A percentile compares a stretch with the other conserved stretches of the same genome.
phyloP scores from a whole-genome alignment of 1,140 invertebrate species.

The Branchinecta lynchi region DNA sequence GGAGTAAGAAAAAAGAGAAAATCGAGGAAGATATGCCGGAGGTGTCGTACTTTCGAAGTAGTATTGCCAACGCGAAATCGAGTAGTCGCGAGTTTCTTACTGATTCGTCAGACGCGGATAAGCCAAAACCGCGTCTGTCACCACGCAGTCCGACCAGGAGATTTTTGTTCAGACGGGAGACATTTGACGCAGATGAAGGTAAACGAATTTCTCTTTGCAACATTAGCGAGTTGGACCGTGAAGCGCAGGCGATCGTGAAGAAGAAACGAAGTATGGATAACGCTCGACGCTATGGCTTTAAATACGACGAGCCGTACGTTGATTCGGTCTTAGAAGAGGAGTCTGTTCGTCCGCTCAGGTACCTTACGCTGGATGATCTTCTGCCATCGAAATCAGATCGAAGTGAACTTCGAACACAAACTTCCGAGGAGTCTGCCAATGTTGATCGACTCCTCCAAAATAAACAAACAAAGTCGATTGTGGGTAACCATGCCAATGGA shows the following conservation, averaged over 20 bases:
- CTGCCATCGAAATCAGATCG: neutral
- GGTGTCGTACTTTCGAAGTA: slow-evolving; percentile 24
- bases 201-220: slow-evolving; percentile 50
- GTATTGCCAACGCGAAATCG: slow-evolving; percentile 14
- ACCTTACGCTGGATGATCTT: neutral
- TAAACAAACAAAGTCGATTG: too few species aligned
- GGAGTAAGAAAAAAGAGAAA: slow-evolving; percentile 24
- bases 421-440: too few species aligned
- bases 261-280: slow-evolving; percentile 35
- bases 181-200: slow-evolving; percentile 26
- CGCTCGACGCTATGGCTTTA: slow-evolving; percentile 22
- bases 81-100: slow-evolving; percentile 23
- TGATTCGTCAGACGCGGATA: slow-evolving; percentile 23
- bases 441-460: too few species aligned
- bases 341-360: neutral
- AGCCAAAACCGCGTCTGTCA: slow-evolving; percentile 26
- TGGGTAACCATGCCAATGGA: too few species aligned
- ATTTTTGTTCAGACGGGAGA: slow-evolving; percentile 29
- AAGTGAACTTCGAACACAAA: too few species aligned
- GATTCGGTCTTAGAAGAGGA: neutral
- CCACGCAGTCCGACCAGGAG: slow-evolving; percentile 30
- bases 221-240: slow-evolving; percentile 60
- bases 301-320: neutral
- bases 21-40: slow-evolving; percentile 27
- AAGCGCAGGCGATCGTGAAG: slow-evolving; percentile 54